Evolutionary conservation across 2,113 vertebrate species (phyloP).

Genomic region (Mastomys natalensis): DNA sequence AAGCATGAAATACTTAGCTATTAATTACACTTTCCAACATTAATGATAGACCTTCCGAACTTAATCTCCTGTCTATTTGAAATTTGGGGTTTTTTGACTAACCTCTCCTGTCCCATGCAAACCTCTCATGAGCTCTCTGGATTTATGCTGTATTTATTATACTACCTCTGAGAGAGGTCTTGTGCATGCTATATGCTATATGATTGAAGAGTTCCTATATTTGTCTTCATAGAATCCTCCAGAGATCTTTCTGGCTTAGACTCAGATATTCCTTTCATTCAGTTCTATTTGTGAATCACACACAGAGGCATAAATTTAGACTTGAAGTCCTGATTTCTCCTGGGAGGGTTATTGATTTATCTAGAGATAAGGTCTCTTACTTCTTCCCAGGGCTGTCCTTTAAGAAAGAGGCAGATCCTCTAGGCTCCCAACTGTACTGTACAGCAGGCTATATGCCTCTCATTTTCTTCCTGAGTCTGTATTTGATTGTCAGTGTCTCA

Average conservation of each 20-base stretch:
- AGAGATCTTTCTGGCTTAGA: slow-evolving; percentile 16
- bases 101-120: neutral
- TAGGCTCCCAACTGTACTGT: neutral
- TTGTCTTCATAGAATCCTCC: slow-evolving; percentile 16
- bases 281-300: neutral
- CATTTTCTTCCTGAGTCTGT: neutral
- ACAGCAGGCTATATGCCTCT: neutral
- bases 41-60: neutral
- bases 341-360: neutral
- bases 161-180: neutral
- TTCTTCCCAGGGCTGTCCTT: neutral
- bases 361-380: slow-evolving; percentile 30
- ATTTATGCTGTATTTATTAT: neutral
- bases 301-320: neutral
- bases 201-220: neutral
- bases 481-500: neutral
- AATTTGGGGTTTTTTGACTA: neutral
- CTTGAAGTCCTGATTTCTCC: slow-evolving; percentile 31
- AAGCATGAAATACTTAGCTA: neutral
- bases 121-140: neutral
- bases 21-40: neutral
- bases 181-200: neutral
- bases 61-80: neutral
- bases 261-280: slow-evolving; percentile 5
- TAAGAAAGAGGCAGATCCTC: neutral